Evolutionary conservation across 2,888 invertebrate species (phyloP).

Genomic region (Cephus sareptanus): DNA sequence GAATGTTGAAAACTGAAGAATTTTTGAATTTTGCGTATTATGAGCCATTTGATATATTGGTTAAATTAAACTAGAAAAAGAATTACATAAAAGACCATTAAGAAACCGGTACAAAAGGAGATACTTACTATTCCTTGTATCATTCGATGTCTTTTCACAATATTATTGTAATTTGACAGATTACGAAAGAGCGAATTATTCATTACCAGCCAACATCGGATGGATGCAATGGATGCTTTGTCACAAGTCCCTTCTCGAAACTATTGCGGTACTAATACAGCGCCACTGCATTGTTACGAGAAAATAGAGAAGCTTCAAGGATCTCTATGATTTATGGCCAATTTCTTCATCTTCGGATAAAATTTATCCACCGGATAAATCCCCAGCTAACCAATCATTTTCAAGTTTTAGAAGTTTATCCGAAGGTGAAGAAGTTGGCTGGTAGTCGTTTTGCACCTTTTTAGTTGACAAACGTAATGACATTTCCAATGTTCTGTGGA

Average conservation of each 20-base stretch:
- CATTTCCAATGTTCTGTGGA: background rate
- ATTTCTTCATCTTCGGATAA: too few relatives aligned
- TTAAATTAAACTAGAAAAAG: background rate
- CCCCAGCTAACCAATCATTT: too few relatives aligned
- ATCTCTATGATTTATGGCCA: background rate
- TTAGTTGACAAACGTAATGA: background rate
- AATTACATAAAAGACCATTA: background rate
- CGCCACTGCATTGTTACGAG: background rate
- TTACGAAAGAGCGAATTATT: background rate
- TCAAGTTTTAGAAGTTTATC: too few relatives aligned
- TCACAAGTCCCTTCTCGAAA: background rate
- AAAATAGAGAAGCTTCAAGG: background rate
- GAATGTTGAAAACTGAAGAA: background rate
- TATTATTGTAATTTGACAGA: background rate
- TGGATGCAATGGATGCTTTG: background rate
- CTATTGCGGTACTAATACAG: background rate
- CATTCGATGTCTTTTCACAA: background rate
- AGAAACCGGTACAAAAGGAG: background rate
- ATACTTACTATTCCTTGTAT: background rate
- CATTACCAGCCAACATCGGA: background rate
- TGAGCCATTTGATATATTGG: background rate
- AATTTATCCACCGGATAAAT: too few relatives aligned
- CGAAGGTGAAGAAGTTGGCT: too few relatives aligned
- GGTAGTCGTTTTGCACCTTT: background rate
- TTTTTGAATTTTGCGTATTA: background rate